Conservation (phyloP, 1,140 invertebrate species). For the Caenorhabditis elegans region DNA sequence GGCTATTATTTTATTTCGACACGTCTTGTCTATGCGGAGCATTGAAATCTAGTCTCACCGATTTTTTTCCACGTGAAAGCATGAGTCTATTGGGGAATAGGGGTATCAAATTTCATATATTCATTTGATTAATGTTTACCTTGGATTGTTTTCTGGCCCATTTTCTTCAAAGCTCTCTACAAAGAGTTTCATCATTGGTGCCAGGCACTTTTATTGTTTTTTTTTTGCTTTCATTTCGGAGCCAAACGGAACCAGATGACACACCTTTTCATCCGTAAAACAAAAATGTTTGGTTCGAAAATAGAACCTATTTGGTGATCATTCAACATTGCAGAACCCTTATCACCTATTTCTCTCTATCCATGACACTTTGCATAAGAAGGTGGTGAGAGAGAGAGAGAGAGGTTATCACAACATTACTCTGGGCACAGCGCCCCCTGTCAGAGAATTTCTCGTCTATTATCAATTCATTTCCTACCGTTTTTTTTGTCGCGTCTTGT, state of each 20-base stretch:
- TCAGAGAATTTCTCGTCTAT: constrained; percentile 20
- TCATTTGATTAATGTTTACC: neutral
- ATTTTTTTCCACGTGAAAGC: neutral
- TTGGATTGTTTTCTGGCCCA: neutral
- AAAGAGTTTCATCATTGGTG: no score
- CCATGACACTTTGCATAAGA: neutral
- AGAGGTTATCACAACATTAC: neutral
- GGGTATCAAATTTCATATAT: constrained; percentile 8
- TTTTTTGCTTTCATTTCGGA: no score
- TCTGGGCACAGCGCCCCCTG: neutral
- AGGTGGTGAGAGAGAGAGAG: no score
- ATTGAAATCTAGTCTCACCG: no score
- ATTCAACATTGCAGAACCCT: neutral
- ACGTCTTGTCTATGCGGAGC: no score
- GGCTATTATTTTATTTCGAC: no score
- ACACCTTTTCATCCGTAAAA: neutral
- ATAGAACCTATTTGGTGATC: neutral
- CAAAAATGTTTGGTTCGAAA: neutral
- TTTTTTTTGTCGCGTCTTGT: neutral
- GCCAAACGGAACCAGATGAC: neutral
- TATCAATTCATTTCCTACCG: no score
- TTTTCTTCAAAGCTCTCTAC: no score
- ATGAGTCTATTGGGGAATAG: neutral
- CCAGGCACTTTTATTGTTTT: no score
- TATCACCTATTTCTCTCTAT: no score